Evolutionary conservation across 2,797 vertebrate species (phyloP).

Genomic region (Phoebastria nigripes): DNA sequence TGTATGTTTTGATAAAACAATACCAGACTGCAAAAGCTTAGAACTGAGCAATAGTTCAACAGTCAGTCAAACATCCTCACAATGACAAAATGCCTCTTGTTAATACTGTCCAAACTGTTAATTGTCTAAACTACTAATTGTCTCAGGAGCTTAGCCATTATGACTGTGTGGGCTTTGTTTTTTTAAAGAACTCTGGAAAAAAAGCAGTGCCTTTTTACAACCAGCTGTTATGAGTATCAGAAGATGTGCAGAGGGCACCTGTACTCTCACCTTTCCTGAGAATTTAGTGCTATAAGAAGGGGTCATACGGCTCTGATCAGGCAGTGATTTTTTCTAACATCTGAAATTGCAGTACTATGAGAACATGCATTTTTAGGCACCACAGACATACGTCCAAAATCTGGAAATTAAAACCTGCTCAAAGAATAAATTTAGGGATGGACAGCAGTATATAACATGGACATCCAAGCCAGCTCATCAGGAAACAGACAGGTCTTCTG

Average conservation of each 20-base stretch:
- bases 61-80: neutral
- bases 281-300: neutral
- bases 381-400: neutral
- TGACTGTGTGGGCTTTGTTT: neutral
- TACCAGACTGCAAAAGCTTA: neutral
- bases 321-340: neutral
- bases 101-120: neutral
- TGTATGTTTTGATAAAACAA: neutral
- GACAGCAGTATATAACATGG: neutral
- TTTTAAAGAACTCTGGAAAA: neutral
- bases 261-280: neutral
- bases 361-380: neutral
- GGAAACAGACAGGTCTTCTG: neutral
- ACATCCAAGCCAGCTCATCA: neutral
- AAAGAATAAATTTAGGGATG: neutral
- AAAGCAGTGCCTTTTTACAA: neutral
- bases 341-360: neutral
- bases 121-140: neutral
- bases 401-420: neutral
- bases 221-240: neutral
- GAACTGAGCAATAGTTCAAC: neutral
- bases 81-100: fast-evolving
- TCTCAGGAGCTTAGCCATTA: neutral
- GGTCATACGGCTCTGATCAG: neutral
- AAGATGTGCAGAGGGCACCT: neutral